A percentile compares a stretch with the other conserved stretches of the same genome.
phyloP scores from a whole-genome alignment of 2,113 vertebrate genomes.

The Sula dactylatra region DNA sequence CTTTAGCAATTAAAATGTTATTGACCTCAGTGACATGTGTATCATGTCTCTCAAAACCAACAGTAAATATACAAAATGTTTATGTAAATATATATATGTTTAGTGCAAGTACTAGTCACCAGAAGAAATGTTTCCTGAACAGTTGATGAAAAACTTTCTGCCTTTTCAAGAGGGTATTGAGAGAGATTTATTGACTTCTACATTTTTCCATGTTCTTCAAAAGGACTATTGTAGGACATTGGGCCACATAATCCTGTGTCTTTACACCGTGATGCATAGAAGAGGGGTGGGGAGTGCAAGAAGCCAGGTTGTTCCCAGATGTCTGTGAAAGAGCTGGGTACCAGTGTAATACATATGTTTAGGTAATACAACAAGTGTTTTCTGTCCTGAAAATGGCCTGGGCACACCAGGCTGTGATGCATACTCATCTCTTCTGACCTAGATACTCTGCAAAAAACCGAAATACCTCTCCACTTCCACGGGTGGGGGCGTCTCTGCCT shows the following conservation, averaged over 20 bases:
- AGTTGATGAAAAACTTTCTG: background rate
- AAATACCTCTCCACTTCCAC: background rate
- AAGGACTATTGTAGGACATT: background rate
- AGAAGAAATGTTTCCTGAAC: background rate
- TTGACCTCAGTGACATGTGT: conserved; percentile 66
- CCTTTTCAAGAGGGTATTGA: background rate
- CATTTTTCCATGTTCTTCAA: background rate
- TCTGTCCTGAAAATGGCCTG: background rate
- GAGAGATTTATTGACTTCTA: background rate
- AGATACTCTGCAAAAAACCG: background rate
- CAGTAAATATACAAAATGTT: conserved; percentile 71
- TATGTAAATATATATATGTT: conserved; percentile 38
- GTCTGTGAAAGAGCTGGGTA: background rate
- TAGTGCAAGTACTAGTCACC: background rate
- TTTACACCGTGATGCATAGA: background rate
- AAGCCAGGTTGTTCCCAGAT: background rate
- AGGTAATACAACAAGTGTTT: conserved; percentile 7
- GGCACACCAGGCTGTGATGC: background rate
- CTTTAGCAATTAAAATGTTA: conserved; percentile 72
- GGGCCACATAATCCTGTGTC: background rate
- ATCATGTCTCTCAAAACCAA: conserved; percentile 55
- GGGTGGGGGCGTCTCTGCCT: background rate
- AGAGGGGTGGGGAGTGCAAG: background rate
- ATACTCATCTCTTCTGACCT: background rate
- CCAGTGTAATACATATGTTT: conserved; percentile 7